Base-by-base conservation (phyloP, 2,113 vertebrate species). In the Psammodynastes pulverulentus region DNA sequence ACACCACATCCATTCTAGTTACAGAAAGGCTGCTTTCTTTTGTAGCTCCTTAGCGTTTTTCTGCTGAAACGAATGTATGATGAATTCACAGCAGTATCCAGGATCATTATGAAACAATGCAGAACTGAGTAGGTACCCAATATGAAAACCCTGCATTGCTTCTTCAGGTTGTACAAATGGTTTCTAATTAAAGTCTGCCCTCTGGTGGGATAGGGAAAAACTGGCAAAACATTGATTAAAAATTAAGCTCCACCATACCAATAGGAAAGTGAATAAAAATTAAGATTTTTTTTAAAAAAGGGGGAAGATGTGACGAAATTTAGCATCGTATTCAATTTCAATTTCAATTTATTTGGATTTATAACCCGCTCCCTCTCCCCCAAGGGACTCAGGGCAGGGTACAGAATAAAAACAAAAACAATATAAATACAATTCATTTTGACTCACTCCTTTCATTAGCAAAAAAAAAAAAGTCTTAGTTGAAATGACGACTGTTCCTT, bases 121-220 rank as follows among this genome's bases (percentile, higher is more conserved):
- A 88, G 34, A 88, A 62, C 5, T 17, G 46, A n/a, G 8, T 5
- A 9, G 0, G 1, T 84, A 26, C 4, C 26, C 10, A n/a, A 17
- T 23, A 56, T 4, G 0, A 2, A 79, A 0, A 9, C 6, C 2
- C 29, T 2, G 1, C 26, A 2, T 6, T 23, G 0, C 9, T 1
- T 34, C 1, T 62, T 0, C 26, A 5, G 4, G 39, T 3, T 79
- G 17, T 0, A n/a, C 0, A 87, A 84, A 21, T 10, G 79, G 96
- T 96, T 92, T 92, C 95, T 96, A 86, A 94, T 96, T 84, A 91
- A 97, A 95, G 94, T 48, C 93, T 96, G 97, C 97, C 97, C 97
- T 95, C 97, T 97, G 95, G 95, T 95, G 97, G 95, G 19, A 0
- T 0, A 43, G 53, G n/a, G 52, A 94, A 88, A 94, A 95, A 39